Evolutionary conservation across 2,113 vertebrate genomes (phyloP).

Genomic region (Heloderma charlesbogerti): DNA sequence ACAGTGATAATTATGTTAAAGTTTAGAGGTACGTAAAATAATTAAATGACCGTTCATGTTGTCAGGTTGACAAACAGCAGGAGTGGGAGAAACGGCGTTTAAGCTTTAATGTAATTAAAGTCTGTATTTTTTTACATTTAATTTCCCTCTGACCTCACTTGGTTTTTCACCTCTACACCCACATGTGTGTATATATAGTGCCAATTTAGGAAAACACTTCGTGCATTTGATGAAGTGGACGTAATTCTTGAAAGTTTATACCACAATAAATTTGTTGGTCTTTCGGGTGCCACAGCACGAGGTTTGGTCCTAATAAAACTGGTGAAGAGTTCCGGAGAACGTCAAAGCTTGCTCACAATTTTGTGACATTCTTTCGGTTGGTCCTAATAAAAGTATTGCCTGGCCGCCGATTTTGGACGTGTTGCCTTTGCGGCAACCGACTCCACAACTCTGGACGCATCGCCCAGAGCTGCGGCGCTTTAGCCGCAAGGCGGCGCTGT

Average conservation of each 20-base stretch:
- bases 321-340: not conserved
- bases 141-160: too few relatives aligned
- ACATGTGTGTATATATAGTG: too few relatives aligned
- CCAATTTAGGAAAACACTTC: not conserved
- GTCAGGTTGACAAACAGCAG: not conserved
- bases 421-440: too few relatives aligned
- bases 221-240: not conserved
- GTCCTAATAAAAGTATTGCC: too few relatives aligned
- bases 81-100: not conserved
- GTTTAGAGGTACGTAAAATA: not conserved
- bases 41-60: not conserved
- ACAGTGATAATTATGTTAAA: not conserved
- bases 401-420: too few relatives aligned
- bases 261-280: not conserved
- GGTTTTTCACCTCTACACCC: not conserved
- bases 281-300: not conserved
- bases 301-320: not conserved
- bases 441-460: too few relatives aligned
- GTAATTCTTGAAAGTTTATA: not conserved
- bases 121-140: not conserved
- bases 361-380: too few relatives aligned
- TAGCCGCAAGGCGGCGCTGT: conserved; percentile 16
- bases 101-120: not conserved
- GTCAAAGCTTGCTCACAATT: not conserved
- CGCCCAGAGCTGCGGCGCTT: not conserved